Conservation (phyloP, 2,113 vertebrate species). For the Periophthalmus modestus region DNA sequence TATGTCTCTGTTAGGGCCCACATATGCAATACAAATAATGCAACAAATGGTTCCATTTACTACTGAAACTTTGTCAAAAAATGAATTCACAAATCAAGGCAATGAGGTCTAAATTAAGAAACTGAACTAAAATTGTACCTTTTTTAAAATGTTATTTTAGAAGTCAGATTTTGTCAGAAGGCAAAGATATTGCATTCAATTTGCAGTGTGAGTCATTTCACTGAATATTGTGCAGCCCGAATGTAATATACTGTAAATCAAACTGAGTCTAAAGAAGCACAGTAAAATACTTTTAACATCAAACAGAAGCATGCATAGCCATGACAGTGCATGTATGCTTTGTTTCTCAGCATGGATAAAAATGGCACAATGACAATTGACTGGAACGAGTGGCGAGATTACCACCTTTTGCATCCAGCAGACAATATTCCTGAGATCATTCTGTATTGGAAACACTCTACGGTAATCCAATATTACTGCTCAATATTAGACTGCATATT, state of each 20-base stretch:
- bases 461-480: constrained; percentile 74
- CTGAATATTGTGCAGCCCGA: neutral
- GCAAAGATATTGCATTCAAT: no score
- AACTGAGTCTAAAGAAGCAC: neutral
- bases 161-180: no score
- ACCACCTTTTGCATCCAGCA: constrained; percentile 90
- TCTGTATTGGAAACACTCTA: constrained; percentile 97
- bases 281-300: neutral
- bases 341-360: constrained; percentile 88
- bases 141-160: no score
- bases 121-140: no score
- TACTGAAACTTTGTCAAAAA: neutral
- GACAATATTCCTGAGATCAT: constrained; percentile 97
- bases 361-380: constrained; percentile 97
- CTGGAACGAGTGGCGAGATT: constrained; percentile 96
- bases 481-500: neutral
- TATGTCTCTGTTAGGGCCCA: neutral
- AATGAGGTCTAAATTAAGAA: no score
- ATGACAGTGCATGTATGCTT: neutral
- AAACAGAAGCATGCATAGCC: neutral
- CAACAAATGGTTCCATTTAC: neutral
- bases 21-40: neutral
- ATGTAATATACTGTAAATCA: neutral
- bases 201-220: neutral
- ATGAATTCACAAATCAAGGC: no score